These are phyloP conservation scores for Acrocephalus arundinaceus DNA, from an alignment of 2,113 vertebrate genomes.

Conservation along the genomic window DNA sequence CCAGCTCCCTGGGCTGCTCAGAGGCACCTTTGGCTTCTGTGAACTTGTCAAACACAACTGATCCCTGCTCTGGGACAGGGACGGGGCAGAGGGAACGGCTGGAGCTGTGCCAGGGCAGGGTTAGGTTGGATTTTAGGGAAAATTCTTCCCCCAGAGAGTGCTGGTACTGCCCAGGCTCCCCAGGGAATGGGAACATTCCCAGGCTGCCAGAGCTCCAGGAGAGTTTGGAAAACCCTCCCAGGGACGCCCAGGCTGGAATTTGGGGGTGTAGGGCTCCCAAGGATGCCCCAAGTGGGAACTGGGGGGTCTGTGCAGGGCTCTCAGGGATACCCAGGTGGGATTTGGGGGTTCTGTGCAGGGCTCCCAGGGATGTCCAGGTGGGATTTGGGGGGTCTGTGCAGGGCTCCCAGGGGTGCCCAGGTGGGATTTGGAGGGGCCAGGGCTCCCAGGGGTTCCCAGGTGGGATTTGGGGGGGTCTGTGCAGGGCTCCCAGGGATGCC, in stretches of 20 bases:
- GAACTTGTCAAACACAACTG: not conserved
- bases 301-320: no score
- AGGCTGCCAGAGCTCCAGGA: not conserved
- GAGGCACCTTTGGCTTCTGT: not conserved
- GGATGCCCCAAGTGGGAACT: no score
- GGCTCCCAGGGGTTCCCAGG: no score
- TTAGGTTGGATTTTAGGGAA: fast-evolving
- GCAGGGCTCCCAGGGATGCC: no score
- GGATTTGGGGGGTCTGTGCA: no score
- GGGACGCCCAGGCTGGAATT: not conserved
- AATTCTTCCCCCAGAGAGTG: not conserved
- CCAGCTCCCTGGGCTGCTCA: not conserved
- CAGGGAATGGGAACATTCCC: not conserved
- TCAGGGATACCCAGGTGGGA: not conserved
- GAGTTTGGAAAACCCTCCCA: fast-evolving
- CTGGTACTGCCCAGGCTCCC: not conserved
- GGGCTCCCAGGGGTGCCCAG: not conserved
- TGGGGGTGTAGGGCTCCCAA: no score
- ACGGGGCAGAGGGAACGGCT: fast-evolving
- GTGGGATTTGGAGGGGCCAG: no score
- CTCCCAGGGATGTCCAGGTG: not conserved
- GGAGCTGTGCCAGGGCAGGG: fast-evolving
- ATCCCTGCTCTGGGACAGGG: not conserved
- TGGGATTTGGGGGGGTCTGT: no score
- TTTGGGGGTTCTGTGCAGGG: no score